A percentile compares a stretch with the other conserved stretches of the same genome.
Evolutionary conservation across 1,140 invertebrate genomes (phyloP).

Genomic region (Gryon sp.): DNA sequence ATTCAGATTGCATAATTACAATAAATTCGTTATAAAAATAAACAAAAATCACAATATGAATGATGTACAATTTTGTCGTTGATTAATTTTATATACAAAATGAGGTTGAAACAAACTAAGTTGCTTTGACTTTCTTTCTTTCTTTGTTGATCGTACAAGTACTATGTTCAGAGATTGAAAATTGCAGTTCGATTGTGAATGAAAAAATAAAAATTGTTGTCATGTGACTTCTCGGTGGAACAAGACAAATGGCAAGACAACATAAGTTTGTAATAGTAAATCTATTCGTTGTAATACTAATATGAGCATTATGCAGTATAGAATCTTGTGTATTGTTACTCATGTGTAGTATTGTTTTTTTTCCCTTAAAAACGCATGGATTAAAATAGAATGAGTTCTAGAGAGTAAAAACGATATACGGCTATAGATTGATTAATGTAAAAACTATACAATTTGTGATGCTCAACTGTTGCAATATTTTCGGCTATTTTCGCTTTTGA

Average conservation of each 20-base stretch:
- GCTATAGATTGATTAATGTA: slow-evolving; percentile 70
- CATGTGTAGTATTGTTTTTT: slow-evolving; percentile 70
- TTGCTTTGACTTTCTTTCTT: too few relatives aligned
- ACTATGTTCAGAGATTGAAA: slow-evolving; percentile 32
- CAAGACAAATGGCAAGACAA: slow-evolving; percentile 61
- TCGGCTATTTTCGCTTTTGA: slow-evolving; percentile 23
- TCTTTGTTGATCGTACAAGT: slow-evolving; percentile 16
- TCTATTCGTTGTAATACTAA: slow-evolving; percentile 79
- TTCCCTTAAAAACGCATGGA: slow-evolving; percentile 71
- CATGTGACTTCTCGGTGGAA: slow-evolving; percentile 32
- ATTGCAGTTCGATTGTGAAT: slow-evolving; percentile 3
- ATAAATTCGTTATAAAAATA: too few relatives aligned
- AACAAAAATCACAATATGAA: too few relatives aligned
- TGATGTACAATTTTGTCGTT: too few relatives aligned
- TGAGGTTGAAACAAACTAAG: too few relatives aligned
- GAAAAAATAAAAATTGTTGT: slow-evolving; percentile 32
- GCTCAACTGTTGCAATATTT: slow-evolving; percentile 43
- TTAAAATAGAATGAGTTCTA: slow-evolving; percentile 72
- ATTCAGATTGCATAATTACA: too few relatives aligned
- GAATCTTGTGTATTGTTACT: slow-evolving; percentile 72
- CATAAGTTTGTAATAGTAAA: slow-evolving; percentile 69
- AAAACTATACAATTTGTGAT: slow-evolving; percentile 73
- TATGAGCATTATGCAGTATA: slow-evolving; percentile 78
- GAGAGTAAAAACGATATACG: slow-evolving; percentile 71
- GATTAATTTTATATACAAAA: too few relatives aligned